A percentile compares a stretch with the other conserved stretches of the same genome.
Evolutionary conservation across 2,113 vertebrate genomes (phyloP).

Genomic region (Fregetta grallaria): DNA sequence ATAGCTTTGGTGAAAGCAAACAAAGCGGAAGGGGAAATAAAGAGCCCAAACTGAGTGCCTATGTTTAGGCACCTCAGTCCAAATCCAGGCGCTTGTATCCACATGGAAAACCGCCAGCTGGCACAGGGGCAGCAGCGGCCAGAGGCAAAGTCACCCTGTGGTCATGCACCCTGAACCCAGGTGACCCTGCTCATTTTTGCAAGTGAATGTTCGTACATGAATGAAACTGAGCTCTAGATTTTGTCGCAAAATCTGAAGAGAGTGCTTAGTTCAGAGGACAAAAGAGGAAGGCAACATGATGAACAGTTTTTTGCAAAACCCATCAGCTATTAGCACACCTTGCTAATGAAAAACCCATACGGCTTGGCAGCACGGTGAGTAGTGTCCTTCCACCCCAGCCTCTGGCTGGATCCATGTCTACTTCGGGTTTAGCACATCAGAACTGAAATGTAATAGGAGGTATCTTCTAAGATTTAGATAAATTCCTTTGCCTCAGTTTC

Average conservation of each 20-base stretch:
- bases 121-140: neutral
- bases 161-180: neutral
- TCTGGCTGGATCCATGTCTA: neutral
- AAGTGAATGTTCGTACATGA: too few species aligned
- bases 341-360: neutral
- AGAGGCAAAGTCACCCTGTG: neutral
- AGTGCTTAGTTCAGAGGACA: neutral
- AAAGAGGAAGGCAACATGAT: neutral
- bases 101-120: neutral
- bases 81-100: neutral
- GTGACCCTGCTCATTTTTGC: neutral
- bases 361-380: neutral
- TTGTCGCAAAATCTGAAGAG: neutral
- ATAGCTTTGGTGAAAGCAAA: neutral
- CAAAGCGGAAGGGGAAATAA: neutral
- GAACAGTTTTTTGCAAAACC: neutral
- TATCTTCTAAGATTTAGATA: neutral
- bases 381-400: neutral
- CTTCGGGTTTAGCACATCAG: neutral
- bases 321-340: neutral
- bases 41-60: neutral
- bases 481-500: neutral
- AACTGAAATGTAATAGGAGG: neutral
- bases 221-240: neutral
- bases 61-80: neutral